Evolutionary conservation across 2,113 vertebrate genomes (phyloP).

Genomic region (Corythaixoides concolor): DNA sequence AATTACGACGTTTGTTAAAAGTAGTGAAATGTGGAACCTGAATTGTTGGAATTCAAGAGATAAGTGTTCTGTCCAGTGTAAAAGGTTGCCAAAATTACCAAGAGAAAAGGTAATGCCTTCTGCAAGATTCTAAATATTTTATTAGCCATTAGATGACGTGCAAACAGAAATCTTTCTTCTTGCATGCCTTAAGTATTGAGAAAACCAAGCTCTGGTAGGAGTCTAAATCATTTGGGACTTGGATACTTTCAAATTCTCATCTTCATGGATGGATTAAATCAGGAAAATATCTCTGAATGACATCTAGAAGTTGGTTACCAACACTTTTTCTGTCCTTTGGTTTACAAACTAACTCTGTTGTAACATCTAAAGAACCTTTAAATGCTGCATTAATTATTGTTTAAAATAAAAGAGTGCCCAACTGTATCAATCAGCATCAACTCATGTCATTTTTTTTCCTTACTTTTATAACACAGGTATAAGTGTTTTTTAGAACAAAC

Average conservation of each 20-base stretch:
- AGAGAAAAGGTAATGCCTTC: background rate
- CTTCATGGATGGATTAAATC: background rate
- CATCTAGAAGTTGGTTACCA: background rate
- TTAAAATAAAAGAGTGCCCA: background rate
- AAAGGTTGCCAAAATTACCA: background rate
- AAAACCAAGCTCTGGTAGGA: background rate
- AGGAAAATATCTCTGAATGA: background rate
- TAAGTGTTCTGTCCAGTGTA: background rate
- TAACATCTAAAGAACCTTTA: background rate
- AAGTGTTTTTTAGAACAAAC: background rate
- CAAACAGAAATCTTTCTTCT: background rate
- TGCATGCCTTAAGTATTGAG: background rate
- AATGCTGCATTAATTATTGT: background rate
- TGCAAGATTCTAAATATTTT: background rate
- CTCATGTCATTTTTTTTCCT: background rate
- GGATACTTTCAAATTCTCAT: background rate
- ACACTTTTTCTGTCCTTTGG: background rate
- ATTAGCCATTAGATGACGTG: background rate
- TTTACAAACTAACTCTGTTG: background rate
- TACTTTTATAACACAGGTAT: background rate
- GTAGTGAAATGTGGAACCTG: background rate
- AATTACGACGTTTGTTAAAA: background rate
- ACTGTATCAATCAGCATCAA: background rate
- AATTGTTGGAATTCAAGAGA: background rate
- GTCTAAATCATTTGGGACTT: background rate